Percentiles rank a stretch among this genome's conserved stretches.
phyloP scores from a whole-genome alignment of 2,797 vertebrate genomes.

The Capromys pilorides region DNA sequence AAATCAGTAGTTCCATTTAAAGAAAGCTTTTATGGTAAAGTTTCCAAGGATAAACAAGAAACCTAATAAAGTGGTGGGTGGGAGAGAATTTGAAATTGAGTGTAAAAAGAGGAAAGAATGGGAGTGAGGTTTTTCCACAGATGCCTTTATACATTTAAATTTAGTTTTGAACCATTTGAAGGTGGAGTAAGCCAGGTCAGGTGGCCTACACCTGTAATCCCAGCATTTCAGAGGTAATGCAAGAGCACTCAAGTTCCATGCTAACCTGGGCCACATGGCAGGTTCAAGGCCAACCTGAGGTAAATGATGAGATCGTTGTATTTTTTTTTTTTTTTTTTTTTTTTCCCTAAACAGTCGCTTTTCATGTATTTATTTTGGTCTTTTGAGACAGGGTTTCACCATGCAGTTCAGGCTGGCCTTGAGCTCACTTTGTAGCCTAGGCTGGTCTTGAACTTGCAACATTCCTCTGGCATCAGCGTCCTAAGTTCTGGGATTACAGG shows the following conservation, averaged over 20 bases:
- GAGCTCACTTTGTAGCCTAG: too few relatives aligned
- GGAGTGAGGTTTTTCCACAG: constrained; percentile 23
- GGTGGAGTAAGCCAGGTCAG: neutral
- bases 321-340: too few relatives aligned
- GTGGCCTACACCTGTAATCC: neutral
- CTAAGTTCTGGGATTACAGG: too few relatives aligned
- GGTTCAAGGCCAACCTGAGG: neutral
- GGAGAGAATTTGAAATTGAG: constrained; percentile 1
- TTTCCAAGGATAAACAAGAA: constrained; percentile 9
- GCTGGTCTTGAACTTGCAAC: too few relatives aligned
- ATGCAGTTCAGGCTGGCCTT: too few relatives aligned
- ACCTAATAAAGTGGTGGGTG: constrained; percentile 40
- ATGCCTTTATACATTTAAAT: neutral
- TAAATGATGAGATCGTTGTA: too few relatives aligned
- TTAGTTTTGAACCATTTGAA: constrained; percentile 41
- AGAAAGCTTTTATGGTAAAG: constrained; percentile 40
- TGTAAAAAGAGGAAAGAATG: neutral
- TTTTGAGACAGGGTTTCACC: too few relatives aligned
- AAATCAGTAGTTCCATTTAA: constrained; percentile 54
- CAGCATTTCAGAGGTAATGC: neutral
- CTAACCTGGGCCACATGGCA: neutral
- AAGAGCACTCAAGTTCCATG: neutral
- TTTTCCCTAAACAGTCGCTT: too few relatives aligned
- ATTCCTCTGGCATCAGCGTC: too few relatives aligned
- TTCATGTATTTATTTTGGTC: too few relatives aligned